Base-by-base conservation (phyloP, 2,888 invertebrate species). In the Lamellibrachia columna region DNA sequence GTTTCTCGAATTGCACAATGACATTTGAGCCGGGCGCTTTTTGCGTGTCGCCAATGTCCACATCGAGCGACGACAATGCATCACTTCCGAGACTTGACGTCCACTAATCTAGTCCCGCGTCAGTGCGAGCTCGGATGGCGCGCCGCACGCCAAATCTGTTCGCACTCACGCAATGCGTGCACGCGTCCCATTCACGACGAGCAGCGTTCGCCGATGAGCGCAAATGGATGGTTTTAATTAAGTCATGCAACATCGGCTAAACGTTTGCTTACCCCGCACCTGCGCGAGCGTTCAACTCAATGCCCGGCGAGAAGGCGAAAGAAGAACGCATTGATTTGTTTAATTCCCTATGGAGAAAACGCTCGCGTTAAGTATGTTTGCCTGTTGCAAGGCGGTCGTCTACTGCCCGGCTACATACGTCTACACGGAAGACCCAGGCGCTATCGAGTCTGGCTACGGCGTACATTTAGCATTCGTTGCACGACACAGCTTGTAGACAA, bases 161-260 rank as follows among this genome's bases (percentile, higher is more conserved):
- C n/a, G 11, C 75, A n/a, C 75, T 75, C 75, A 75, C 75, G 75
- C 75, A 75, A 75, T 22, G 75, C 75, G 4, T 15, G 15, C 75
- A 15, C 3, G 75, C 75, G 75, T 11, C 11, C 75, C 75, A 75
- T 75, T 75, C 15, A 15, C 15, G 15, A 22, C 75, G 75, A 15
- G 3, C 75, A 15, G 22, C 15, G 75, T 75, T 75, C 15, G 75
- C 75, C 15, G 4, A 22, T 75, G 75, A 75, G 15, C 75, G 75
- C 75, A 75, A 15, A 22, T 75, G 75, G 75, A 75, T 22, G 75
- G 0, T 75, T 75, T 75, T 75, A 75, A 75, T 75, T 75, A 75
- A 75, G 75, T 75, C 75, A 75, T 75, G 75, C 75, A 75, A 75
- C 75, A 15, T 75, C 75, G 75, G 75, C 75, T 75, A 75, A 75